A percentile compares a stretch with the other conserved stretches of the same genome.
Evolutionary conservation across 1,140 invertebrate genomes (phyloP).

Genomic region (Asbolus verrucosus): DNA sequence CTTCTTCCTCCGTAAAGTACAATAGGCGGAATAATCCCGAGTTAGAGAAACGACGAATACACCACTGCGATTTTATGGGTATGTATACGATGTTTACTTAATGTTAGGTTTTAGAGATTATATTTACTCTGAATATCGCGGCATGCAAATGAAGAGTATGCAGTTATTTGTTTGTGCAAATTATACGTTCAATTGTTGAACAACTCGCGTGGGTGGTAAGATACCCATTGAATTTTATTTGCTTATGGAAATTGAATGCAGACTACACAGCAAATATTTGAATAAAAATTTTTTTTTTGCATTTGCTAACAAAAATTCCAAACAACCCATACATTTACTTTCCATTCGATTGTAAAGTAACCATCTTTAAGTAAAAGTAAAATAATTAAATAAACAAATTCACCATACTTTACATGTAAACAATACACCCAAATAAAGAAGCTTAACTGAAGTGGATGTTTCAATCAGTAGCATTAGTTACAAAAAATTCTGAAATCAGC

Average conservation of each 20-base stretch:
- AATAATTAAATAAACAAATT: no score
- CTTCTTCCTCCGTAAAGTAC: constrained; percentile 72
- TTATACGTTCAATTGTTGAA: constrained; percentile 46
- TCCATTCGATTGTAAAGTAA: not conserved
- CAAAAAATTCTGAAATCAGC: no score
- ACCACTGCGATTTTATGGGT: constrained; percentile 96
- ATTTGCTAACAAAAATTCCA: constrained; percentile 12
- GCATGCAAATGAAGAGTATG: constrained; percentile 39
- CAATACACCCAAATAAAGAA: no score
- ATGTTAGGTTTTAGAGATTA: constrained; percentile 20
- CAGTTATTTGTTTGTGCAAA: constrained; percentile 44
- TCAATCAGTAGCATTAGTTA: no score
- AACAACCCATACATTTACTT: no score
- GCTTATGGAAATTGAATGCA: constrained; percentile 38
- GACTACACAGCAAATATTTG: constrained; percentile 37
- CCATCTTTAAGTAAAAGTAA: no score
- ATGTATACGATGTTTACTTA: constrained; percentile 62
- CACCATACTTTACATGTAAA: no score
- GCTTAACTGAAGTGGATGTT: no score
- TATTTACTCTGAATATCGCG: constrained; percentile 33
- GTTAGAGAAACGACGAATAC: constrained; percentile 92
- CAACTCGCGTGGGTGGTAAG: constrained; percentile 26
- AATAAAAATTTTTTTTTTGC: not conserved
- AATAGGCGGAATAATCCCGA: constrained; percentile 97
- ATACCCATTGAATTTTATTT: constrained; percentile 40